Base-by-base conservation (phyloP, 2,113 vertebrate genomes). In the Irena cyanogastra region DNA sequence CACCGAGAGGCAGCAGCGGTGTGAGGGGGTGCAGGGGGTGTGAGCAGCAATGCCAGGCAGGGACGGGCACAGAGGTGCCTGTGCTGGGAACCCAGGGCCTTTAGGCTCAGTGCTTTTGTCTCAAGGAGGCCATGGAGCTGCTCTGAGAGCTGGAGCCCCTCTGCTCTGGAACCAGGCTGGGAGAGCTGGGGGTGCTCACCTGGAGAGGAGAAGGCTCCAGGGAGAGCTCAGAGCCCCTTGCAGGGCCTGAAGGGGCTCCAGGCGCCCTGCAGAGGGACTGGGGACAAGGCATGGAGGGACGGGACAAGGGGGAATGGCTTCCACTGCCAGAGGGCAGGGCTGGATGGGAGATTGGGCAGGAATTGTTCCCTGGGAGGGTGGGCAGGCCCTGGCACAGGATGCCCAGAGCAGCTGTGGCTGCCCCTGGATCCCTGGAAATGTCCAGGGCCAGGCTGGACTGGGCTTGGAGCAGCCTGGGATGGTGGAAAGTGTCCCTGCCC, bases 71-170 rank as follows among this genome's bases (percentile, higher is more conserved):
- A 63, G 47, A 76, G 54, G 26, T 22, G 2, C 30, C 87, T 61
- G 47, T 41, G 41, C 53, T 75, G 54, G 47, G 16, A 31, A 1
- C 8, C 56, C 75, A 41, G 22, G 10, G 41, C 47, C 41, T 53
- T 15, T 54, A 54, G 22, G 41, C 47, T 90, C 54, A 16, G 63
- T 6, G 61, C 47, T 61, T 41, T 7, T 54, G 26, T 76, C 41
- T 30, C 0, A 0, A 47, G 39, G 54, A 52, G 28, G 11, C 16
- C 60, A 24, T 1, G 0, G 60, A 59, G 35, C 1, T 64, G 42
- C 26, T 42, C 7, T 16, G 0, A 57, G 52, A 33, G 8, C 78
- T 89, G 53, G 9, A 59, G 33, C 60, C 39, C 33, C 52, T 52
- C 69, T 72, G 44, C 52, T 65, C 44, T 81, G 44, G 60, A 9